Base-by-base conservation (phyloP, 2,113 vertebrate genomes). In the Chitala chitala region DNA sequence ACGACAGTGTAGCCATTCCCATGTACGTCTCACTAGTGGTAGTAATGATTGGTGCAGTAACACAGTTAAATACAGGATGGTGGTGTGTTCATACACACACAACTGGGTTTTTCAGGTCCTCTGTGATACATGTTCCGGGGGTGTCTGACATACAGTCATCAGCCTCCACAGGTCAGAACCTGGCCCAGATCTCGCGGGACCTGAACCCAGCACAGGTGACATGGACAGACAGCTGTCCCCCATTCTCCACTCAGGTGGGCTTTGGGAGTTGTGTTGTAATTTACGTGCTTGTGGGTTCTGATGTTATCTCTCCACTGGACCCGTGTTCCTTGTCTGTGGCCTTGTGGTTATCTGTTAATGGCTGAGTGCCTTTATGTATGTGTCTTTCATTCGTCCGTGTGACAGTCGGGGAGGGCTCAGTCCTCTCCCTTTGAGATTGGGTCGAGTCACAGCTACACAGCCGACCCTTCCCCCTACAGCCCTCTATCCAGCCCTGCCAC, bases 401-500 rank as follows among this genome's bases (percentile, higher is more conserved):
- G 40, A 1, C 93, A 98, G 88, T 90, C 96, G 79, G 90, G 88
- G 80, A 99, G 98, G 88, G 85, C 95, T 51, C 97, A 99, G 84
- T 94, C 96, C 0, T 96, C 96, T 69, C 94, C 97, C 12, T 99
- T 99, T 48, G 94, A 92, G 24, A 98, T 99, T 29, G 94, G 95
- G 59, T 94, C 95, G 1, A 93, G 94, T 77, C 97, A 98, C 86
- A 95, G 85, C 80, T 98, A 97, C 81, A 93, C 95, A 51, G 92
- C 96, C 0, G 96, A 98, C 82, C 96, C 95, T 0, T 91, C 96
- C 0, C 96, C 97, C 0, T 99, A 97, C 91, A 99, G 97, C 73
- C 97, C 97, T 0, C 92, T 99, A 44, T 98, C 97, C 69, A 98
- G 96, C 72, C 97, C 97, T 0, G 93, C 97, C 64, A 98, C 96